A percentile compares a stretch with the other conserved stretches of the same genome.
These are phyloP conservation scores for Lophius americanus DNA, from an alignment of 2,797 vertebrate species.

Conservation along the genomic window DNA sequence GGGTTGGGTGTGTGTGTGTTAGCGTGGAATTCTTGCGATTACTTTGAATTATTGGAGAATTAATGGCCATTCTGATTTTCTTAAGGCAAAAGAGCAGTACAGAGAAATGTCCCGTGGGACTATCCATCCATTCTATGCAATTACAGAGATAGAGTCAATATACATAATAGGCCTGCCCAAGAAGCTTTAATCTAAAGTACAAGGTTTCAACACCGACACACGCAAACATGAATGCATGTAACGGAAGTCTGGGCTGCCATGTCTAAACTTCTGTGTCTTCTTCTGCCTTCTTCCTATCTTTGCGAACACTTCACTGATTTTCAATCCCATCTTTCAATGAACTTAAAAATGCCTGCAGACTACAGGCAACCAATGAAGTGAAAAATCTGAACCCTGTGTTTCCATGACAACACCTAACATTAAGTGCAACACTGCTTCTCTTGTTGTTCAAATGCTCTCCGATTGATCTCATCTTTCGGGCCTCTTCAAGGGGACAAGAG, in stretches of 20 bases:
- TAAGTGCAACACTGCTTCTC: conserved; percentile 54
- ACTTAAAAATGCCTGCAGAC: conserved; percentile 43
- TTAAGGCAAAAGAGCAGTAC: conserved; percentile 40
- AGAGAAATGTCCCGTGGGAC: conserved; percentile 34
- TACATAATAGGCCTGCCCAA: conserved; percentile 37
- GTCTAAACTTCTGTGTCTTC: not conserved
- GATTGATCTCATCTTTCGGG: conserved; percentile 63
- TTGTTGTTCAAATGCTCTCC: conserved; percentile 50
- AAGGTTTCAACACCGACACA: conserved; percentile 27
- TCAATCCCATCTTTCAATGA: conserved; percentile 47
- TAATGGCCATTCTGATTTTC: conserved; percentile 44
- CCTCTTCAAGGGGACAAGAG: conserved; percentile 64
- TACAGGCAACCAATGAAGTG: conserved; percentile 55
- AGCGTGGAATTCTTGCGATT: conserved; percentile 29
- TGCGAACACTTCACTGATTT: conserved; percentile 19
- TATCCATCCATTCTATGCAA: conserved; percentile 49
- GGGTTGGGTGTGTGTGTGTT: conserved; percentile 30
- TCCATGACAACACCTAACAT: conserved; percentile 76
- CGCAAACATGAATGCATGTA: conserved; percentile 34
- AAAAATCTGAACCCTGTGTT: conserved; percentile 65
- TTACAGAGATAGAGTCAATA: conserved; percentile 56
- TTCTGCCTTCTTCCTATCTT: conserved; percentile 23
- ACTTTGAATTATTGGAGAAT: conserved; percentile 30
- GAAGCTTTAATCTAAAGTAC: conserved; percentile 46
- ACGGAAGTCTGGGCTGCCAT: conserved; percentile 30